A percentile compares a stretch with the other conserved stretches of the same genome.
These are phyloP conservation scores for Drosophila busckii DNA, from an alignment of 1,140 invertebrate species.

Conservation along the genomic window DNA sequence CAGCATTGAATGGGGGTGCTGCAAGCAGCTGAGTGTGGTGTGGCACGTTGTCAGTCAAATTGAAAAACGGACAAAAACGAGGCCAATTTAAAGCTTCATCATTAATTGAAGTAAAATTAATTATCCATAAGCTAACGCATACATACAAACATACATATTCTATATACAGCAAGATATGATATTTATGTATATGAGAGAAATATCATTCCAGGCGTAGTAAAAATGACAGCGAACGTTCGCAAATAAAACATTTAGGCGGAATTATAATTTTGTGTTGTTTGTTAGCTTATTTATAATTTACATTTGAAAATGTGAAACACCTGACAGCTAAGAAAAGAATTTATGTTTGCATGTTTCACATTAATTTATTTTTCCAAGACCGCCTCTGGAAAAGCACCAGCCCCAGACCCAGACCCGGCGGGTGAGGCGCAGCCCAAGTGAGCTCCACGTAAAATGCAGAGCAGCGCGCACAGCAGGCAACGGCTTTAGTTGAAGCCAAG, in stretches of 20 bases:
- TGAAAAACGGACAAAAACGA: constrained; percentile 42
- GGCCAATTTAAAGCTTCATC: constrained; percentile 74
- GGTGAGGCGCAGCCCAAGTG: constrained; percentile 8
- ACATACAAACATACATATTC: constrained; percentile 27
- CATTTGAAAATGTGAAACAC: constrained; percentile 77
- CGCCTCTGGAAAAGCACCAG: constrained; percentile 38
- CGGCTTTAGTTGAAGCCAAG: constrained; percentile 12
- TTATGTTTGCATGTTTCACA: constrained; percentile 76
- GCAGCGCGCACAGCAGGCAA: constrained; percentile 39
- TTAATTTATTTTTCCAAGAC: constrained; percentile 73
- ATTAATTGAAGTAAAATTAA: constrained; percentile 77
- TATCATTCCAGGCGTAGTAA: constrained; percentile 11
- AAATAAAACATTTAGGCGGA: constrained; percentile 74
- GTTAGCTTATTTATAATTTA: constrained; percentile 76
- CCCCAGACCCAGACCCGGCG: background rate
- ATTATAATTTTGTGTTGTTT: constrained; percentile 74
- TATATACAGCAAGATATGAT: too few relatives aligned
- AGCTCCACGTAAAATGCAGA: constrained; percentile 67
- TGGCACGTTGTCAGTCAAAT: too few relatives aligned
- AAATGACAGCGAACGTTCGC: constrained; percentile 32
- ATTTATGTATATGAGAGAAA: constrained; percentile 26
- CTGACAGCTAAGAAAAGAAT: constrained; percentile 75
- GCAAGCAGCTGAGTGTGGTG: constrained; percentile 12
- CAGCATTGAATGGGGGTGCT: constrained; percentile 2
- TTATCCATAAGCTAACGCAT: constrained; percentile 39